These are phyloP conservation scores for Scotopteryx bipunctaria DNA, from an alignment of 2,888 invertebrate species.

Conservation along the genomic window DNA sequence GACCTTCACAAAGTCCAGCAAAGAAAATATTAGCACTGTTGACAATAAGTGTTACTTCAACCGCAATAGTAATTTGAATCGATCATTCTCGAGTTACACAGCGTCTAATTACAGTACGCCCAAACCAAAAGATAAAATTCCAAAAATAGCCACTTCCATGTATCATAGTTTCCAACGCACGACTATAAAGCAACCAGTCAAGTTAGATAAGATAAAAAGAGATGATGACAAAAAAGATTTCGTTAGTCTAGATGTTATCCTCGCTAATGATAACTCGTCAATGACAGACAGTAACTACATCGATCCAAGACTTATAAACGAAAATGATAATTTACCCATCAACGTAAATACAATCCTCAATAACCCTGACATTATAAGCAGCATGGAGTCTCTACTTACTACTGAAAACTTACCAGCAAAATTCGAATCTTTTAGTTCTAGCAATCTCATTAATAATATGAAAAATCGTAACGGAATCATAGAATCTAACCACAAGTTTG, in stretches of 20 bases:
- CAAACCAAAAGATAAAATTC: slow-evolving; percentile 76
- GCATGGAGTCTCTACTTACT: slow-evolving; percentile 78
- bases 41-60: slow-evolving; percentile 66
- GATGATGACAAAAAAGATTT: slow-evolving; percentile 67
- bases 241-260: slow-evolving; percentile 76
- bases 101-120: slow-evolving; percentile 73
- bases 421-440: slow-evolving; percentile 72
- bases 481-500: slow-evolving; percentile 46
- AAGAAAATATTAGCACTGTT: slow-evolving; percentile 70
- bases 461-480: slow-evolving; percentile 54
- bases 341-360: slow-evolving; percentile 78
- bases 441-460: slow-evolving; percentile 59
- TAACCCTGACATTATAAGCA: slow-evolving; percentile 79
- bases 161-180: slow-evolving; percentile 77
- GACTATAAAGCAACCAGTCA: slow-evolving; percentile 71
- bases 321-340: slow-evolving; percentile 87
- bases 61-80: slow-evolving; percentile 69
- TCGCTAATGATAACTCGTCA: slow-evolving; percentile 70
- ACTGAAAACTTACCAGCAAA: slow-evolving; percentile 78
- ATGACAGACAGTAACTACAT: slow-evolving; percentile 81
- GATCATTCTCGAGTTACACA: slow-evolving; percentile 74
- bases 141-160: slow-evolving; percentile 76
- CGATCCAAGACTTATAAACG: slow-evolving; percentile 86
- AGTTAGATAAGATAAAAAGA: slow-evolving; percentile 75
- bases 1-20: slow-evolving; percentile 77